phyloP scores from a whole-genome alignment of 2,888 invertebrate genomes.

The Escarpia spicata region DNA sequence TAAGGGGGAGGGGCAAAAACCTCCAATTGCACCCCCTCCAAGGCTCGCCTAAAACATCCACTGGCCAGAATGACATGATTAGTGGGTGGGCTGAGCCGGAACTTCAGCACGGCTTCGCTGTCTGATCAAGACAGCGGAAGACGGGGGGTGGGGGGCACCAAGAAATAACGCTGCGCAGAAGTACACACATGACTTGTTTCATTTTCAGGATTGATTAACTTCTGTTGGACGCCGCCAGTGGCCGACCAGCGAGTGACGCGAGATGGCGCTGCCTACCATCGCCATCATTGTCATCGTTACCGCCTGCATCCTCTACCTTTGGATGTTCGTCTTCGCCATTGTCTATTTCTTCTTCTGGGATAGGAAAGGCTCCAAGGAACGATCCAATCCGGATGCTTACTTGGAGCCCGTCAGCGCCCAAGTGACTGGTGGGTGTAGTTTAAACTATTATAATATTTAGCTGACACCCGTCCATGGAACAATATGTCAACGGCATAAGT shows the following conservation, averaged over 20 bases:
- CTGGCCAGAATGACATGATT: too few relatives aligned
- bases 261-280: neutral
- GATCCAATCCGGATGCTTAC: neutral
- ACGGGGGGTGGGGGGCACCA: too few relatives aligned
- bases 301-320: neutral
- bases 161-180: neutral
- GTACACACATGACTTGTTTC: neutral
- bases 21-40: too few relatives aligned
- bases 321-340: neutral
- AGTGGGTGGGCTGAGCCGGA: too few relatives aligned
- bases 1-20: neutral
- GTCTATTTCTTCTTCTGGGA: conserved; percentile 13
- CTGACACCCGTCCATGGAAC: too few relatives aligned
- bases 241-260: neutral
- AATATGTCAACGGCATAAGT: too few relatives aligned
- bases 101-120: too few relatives aligned
- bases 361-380: neutral
- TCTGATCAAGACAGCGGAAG: too few relatives aligned
- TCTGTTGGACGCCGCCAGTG: neutral
- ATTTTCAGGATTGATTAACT: neutral
- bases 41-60: too few relatives aligned
- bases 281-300: neutral
- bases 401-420: neutral
- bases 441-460: too few relatives aligned
- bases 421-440: neutral